Base-by-base conservation (phyloP, 2,113 vertebrate genomes). In the Anseranas semipalmata region DNA sequence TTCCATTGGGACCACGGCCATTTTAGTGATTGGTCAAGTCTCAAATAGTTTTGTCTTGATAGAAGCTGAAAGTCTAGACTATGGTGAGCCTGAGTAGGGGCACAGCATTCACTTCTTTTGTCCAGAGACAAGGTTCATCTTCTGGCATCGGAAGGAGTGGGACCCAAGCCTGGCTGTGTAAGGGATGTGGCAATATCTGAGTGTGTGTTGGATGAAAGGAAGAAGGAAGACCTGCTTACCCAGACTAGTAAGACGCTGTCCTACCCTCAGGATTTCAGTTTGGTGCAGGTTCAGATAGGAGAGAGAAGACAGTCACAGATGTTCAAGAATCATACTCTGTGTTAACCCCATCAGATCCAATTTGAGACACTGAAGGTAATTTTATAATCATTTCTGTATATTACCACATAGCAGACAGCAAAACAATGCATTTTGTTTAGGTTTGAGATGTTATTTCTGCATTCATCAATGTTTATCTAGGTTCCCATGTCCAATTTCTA, bases 11-110 rank as follows among this genome's bases (percentile, higher is more conserved):
- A 39, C 27, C 32, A 60, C 7, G 41, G 7, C 18, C 56, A 8
- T 52, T 65, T 9, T n/a, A 17, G 30, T 21, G 12, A 24, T 41
- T 1, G 1, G 32, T 53, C 12, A 21, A 50, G 16, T 63, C 32
- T 78, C 14, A 6, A 62, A 15, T 1, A n/a, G 10, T 15, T 41
- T 70, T 48, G 50, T n/a, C 22, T 37, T 60, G 32, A 60, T 77
- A 24, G 12, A 85, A 92, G 8, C 6, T 37, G 43, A 63, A 87
- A 87, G 32, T 33, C 43, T 19, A 10, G 43, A 65, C 1, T 0
- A 1, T 27, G 55, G 21, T 59, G 28, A 84, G 8, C 4, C 67
- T 37, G 28, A 33, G 13, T 0, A 0, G 58, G 15, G 15, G 12
- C 15, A 20, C 16, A 45, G 22, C 17, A 15, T 7, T 58, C 1